Conservation (phyloP, 1,140 invertebrate species). For the Microplitis mediator region DNA sequence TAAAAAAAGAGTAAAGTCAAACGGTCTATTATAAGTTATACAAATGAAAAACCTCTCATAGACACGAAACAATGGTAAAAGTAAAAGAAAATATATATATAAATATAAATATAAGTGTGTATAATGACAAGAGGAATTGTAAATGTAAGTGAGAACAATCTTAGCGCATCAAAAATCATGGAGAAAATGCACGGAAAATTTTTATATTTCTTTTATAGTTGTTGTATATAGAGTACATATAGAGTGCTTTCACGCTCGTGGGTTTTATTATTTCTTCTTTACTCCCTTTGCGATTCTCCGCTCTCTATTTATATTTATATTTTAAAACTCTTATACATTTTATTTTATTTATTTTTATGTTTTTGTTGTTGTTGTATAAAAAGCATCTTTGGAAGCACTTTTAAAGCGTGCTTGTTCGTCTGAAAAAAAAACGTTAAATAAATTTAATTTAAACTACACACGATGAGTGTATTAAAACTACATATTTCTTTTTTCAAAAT, state of each 20-base stretch:
- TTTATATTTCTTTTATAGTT: not conserved
- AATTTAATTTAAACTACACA: no score
- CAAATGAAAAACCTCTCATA: not conserved
- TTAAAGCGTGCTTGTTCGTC: no score
- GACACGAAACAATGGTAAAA: not conserved
- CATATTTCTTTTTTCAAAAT: no score
- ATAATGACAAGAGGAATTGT: not conserved
- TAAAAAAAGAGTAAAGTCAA: not conserved
- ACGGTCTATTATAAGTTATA: not conserved
- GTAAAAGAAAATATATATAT: not conserved
- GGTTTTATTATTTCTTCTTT: not conserved
- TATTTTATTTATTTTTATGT: no score
- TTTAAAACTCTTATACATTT: no score
- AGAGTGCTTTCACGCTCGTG: not conserved
- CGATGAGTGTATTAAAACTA: no score
- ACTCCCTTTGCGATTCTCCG: no score
- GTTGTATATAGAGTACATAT: no score
- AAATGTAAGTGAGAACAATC: not conserved
- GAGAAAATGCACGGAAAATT: not conserved
- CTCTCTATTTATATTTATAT: no score
- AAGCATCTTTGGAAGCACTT: no score
- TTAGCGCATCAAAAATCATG: not conserved
- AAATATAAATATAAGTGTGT: not conserved
- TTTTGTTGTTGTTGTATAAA: no score
- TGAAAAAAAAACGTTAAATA: no score